These are phyloP conservation scores for Australoheros facetus DNA, from an alignment of 2,797 vertebrate genomes.

Conservation along the genomic window DNA sequence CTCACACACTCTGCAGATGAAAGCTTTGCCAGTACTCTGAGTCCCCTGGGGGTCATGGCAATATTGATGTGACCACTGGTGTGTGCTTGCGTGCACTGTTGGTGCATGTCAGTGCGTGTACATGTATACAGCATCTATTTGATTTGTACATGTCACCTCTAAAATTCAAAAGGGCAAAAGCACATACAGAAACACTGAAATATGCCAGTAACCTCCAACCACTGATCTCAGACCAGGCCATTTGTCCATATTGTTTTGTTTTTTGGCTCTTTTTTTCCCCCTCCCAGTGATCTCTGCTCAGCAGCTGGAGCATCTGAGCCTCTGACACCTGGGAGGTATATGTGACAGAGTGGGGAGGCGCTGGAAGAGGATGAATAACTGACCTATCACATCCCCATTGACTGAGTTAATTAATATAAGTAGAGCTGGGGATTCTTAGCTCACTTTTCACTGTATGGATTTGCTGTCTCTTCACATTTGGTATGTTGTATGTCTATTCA, in stretches of 20 bases:
- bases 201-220: constrained; percentile 49
- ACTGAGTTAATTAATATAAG: constrained; percentile 85
- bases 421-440: constrained; percentile 77
- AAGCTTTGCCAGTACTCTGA: constrained; percentile 74
- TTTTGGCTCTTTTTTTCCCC: background rate
- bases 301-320: constrained; percentile 55
- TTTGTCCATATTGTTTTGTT: constrained; percentile 2
- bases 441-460: constrained; percentile 83
- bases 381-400: constrained; percentile 83
- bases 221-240: constrained; percentile 52
- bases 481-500: constrained; percentile 81
- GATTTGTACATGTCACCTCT: constrained; percentile 46
- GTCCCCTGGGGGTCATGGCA: constrained; percentile 70
- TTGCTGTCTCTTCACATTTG: constrained; percentile 82
- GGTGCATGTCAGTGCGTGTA: constrained; percentile 39
- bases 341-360: constrained; percentile 72
- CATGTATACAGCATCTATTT: constrained; percentile 39
- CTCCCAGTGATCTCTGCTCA: constrained; percentile 31
- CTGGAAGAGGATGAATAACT: constrained; percentile 79
- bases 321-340: constrained; percentile 74
- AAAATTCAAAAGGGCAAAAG: constrained; percentile 53
- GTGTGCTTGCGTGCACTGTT: constrained; percentile 45
- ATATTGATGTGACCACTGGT: constrained; percentile 75
- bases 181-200: constrained; percentile 26
- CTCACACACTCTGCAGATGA: constrained; percentile 73